phyloP scores from a whole-genome alignment of 2,797 vertebrate species.

The Avahi laniger region DNA sequence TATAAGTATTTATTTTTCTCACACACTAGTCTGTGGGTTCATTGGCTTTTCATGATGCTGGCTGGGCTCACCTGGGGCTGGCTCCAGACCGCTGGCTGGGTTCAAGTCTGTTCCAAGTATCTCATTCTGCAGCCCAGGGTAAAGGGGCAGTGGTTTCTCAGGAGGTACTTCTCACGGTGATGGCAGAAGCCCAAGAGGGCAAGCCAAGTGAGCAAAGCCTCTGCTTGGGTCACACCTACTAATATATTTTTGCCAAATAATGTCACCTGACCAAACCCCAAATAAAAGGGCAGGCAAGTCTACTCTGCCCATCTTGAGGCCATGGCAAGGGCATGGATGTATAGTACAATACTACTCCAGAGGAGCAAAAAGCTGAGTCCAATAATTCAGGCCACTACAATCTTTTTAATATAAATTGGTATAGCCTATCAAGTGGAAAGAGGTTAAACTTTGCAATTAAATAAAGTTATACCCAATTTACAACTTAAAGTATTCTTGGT shows the following conservation, averaged over 20 bases:
- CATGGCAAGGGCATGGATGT: not conserved
- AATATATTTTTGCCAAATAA: not conserved
- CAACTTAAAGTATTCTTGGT: not conserved
- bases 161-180: no score
- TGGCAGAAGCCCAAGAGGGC: not conserved
- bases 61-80: not conserved
- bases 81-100: not conserved
- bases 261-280: not conserved
- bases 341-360: not conserved
- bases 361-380: not conserved
- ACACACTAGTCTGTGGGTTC: not conserved
- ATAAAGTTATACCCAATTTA: not conserved
- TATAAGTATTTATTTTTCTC: not conserved
- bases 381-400: not conserved
- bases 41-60: not conserved
- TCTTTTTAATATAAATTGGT: not conserved
- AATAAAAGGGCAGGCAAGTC: not conserved
- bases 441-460: not conserved
- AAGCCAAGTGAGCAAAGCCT: not conserved
- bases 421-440: not conserved
- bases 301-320: not conserved
- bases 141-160: not conserved
- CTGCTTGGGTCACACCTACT: not conserved
- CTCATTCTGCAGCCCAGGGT: not conserved
- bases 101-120: not conserved